Percentiles rank a stretch among this genome's conserved stretches.
Conservation (phyloP, 2,888 invertebrate species). For the Gandaritis pyraliata region DNA sequence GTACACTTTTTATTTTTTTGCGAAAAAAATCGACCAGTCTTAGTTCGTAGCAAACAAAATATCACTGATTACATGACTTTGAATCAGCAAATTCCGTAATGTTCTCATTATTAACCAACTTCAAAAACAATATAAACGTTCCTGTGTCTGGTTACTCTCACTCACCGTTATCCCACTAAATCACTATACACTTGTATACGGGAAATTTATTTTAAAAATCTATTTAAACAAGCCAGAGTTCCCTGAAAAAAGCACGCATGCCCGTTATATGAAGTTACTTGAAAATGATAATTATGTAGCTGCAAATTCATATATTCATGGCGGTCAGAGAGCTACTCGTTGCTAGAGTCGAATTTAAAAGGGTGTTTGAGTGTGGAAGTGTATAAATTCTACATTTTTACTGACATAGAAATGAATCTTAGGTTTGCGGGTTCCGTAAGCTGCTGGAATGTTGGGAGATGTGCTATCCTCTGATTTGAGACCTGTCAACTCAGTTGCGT, state of each 20-base stretch:
- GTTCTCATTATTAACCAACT: constrained; percentile 25
- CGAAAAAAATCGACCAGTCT: neutral
- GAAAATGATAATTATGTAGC: constrained; percentile 39
- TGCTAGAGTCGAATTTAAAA: constrained; percentile 26
- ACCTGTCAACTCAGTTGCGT: neutral
- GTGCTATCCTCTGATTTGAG: neutral
- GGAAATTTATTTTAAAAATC: constrained; percentile 64
- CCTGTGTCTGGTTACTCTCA: constrained; percentile 69
- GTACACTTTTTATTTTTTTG: neutral
- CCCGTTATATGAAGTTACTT: constrained; percentile 36
- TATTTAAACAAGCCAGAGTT: constrained; percentile 33
- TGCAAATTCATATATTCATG: constrained; percentile 38
- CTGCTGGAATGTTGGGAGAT: neutral
- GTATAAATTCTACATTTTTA: neutral
- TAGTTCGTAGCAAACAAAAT: neutral
- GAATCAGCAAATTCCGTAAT: constrained; percentile 20
- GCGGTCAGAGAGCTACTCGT: constrained; percentile 31
- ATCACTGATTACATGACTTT: neutral
- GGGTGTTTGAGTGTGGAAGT: neutral
- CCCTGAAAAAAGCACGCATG: constrained; percentile 36
- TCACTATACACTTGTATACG: constrained; percentile 59
- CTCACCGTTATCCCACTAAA: constrained; percentile 73
- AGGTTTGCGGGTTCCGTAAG: neutral
- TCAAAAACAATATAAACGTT: constrained; percentile 47
- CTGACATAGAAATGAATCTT: neutral